Percentiles rank a stretch among this genome's conserved stretches.
These are phyloP conservation scores for Apis mellifera DNA, from an alignment of 1,140 invertebrate species.

Conservation along the genomic window DNA sequence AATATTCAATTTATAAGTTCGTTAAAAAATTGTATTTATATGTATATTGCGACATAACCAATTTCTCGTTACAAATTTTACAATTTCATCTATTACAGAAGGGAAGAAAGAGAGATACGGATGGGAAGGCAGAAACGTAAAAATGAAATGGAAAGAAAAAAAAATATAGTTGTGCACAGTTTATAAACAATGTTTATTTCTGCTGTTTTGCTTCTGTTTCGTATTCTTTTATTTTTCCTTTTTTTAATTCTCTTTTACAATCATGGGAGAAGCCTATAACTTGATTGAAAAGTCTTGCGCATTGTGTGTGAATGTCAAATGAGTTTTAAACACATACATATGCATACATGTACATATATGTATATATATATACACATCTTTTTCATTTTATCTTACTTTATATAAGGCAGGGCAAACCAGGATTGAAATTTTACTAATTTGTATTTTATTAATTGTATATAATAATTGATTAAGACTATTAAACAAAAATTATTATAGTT, in stretches of 20 bases:
- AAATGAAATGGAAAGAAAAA: slow-evolving; percentile 16
- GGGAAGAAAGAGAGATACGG: not conserved
- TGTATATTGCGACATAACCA: not conserved
- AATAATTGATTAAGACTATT: not conserved
- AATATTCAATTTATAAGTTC: not conserved
- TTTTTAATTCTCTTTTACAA: slow-evolving; percentile 39
- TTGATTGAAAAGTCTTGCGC: slow-evolving; percentile 42
- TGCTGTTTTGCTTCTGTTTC: slow-evolving; percentile 12
- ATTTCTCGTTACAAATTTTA: slow-evolving; percentile 16
- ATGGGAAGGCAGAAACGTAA: not conserved
- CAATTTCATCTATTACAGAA: not conserved
- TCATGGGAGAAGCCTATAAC: slow-evolving; percentile 33
- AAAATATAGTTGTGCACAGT: slow-evolving; percentile 29
- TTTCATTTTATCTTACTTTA: not conserved
- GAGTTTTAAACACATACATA: slow-evolving; percentile 7
- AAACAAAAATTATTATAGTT: no score
- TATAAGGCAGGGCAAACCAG: no score
- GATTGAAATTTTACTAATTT: no score
- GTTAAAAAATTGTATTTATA: not conserved
- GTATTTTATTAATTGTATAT: not conserved
- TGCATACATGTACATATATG: slow-evolving; percentile 14
- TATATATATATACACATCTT: not conserved
- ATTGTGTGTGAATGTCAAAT: not conserved
- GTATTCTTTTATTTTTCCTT: not conserved
- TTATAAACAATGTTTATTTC: slow-evolving; percentile 64